phyloP scores from a whole-genome alignment of 1,140 invertebrate genomes.

The Andricus grossulariae region DNA sequence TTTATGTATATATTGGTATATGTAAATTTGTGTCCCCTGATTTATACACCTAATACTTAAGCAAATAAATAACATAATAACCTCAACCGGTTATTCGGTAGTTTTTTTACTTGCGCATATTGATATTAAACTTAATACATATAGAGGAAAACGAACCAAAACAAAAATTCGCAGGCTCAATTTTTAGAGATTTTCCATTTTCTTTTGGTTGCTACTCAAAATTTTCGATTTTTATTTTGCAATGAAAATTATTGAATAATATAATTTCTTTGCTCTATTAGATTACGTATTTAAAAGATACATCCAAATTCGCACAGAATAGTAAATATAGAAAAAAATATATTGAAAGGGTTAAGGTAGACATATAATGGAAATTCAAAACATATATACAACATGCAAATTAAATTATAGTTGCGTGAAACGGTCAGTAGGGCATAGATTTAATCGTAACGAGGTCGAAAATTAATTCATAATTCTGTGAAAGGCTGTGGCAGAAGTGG shows the following conservation, averaged over 20 bases:
- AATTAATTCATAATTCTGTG: constrained; percentile 12
- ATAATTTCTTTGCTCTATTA: too few relatives aligned
- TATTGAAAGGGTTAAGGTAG: too few relatives aligned
- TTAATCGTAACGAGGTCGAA: not conserved
- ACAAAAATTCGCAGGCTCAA: not conserved
- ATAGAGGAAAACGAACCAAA: not conserved
- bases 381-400: not conserved
- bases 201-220: too few relatives aligned
- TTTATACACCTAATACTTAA: not conserved
- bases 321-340: too few relatives aligned
- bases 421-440: not conserved
- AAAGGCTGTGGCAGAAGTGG: not conserved
- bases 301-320: too few relatives aligned
- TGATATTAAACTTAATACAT: not conserved
- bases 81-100: not conserved
- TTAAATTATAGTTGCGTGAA: not conserved
- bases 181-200: too few relatives aligned
- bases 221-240: too few relatives aligned
- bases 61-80: not conserved
- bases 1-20: not conserved
- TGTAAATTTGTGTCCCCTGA: not conserved
- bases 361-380: too few relatives aligned
- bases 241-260: too few relatives aligned
- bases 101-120: not conserved
- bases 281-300: too few relatives aligned